These are phyloP conservation scores for Drosophila cracens DNA, from an alignment of 2,888 invertebrate species.

Conservation along the genomic window DNA sequence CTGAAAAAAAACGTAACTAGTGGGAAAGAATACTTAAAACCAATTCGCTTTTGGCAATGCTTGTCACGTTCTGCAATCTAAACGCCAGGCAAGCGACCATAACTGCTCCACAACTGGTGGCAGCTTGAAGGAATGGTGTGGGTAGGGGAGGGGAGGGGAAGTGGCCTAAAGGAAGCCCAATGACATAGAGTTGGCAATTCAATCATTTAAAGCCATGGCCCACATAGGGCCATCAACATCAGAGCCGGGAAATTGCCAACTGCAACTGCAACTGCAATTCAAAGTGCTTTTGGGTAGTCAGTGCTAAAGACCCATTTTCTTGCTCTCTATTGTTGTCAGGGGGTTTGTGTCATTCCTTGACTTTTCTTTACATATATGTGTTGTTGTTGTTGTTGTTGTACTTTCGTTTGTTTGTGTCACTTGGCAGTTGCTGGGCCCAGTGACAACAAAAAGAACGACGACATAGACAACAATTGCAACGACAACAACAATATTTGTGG, in stretches of 20 bases:
- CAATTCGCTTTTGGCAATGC: conserved; percentile 44
- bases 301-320: not conserved
- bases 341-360: conserved; percentile 22
- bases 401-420: conserved; percentile 69
- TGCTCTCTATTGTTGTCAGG: conserved; percentile 22
- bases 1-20: conserved; percentile 28
- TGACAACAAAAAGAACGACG: conserved; percentile 54
- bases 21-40: conserved; percentile 21
- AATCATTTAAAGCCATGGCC: conserved; percentile 65
- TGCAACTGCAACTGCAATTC: conserved; percentile 20
- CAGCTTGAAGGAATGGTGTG: too few relatives aligned
- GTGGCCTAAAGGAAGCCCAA: conserved; percentile 30
- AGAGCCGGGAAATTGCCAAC: conserved; percentile 11
- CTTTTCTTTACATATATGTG: conserved; percentile 24
- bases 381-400: conserved; percentile 26
- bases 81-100: conserved; percentile 57
- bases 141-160: not conserved
- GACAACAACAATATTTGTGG: conserved; percentile 45
- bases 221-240: conserved; percentile 42
- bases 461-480: conserved; percentile 56
- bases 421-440: conserved; percentile 57
- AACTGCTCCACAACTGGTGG: conserved; percentile 25
- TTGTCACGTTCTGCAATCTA: conserved; percentile 52
- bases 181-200: conserved; percentile 66
- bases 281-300: conserved; percentile 28